Conservation (phyloP, 1,140 invertebrate genomes). For the Megalonaias nervosa region DNA sequence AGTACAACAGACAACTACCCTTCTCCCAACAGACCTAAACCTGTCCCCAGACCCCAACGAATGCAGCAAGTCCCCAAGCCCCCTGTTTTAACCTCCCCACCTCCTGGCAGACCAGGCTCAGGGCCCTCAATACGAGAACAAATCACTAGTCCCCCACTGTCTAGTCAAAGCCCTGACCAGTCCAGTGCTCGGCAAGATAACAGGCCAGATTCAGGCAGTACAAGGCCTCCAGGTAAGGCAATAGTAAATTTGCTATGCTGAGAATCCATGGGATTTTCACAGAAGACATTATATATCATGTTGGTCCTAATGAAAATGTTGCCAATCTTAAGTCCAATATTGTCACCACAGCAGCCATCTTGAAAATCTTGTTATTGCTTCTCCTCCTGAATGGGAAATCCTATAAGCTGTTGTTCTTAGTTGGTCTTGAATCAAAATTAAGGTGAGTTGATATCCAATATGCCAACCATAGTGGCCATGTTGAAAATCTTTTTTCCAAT, state of each 20-base stretch:
- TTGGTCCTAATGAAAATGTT: too few relatives aligned
- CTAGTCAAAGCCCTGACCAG: slow-evolving; percentile 3
- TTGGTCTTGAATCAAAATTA: too few relatives aligned
- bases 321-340: too few relatives aligned
- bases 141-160: slow-evolving; percentile 15
- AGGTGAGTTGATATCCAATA: too few relatives aligned
- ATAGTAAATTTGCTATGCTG: background rate
- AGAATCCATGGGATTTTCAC: too few relatives aligned
- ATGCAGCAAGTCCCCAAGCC: slow-evolving; percentile 35
- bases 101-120: slow-evolving; percentile 43
- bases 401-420: too few relatives aligned
- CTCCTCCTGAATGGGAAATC: too few relatives aligned
- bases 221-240: slow-evolving; percentile 50
- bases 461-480: too few relatives aligned
- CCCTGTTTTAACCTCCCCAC: slow-evolving; percentile 17
- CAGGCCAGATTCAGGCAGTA: slow-evolving; percentile 41
- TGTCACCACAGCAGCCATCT: too few relatives aligned
- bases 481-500: too few relatives aligned
- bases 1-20: background rate
- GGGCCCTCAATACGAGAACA: slow-evolving; percentile 32
- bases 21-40: slow-evolving; percentile 30
- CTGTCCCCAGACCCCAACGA: slow-evolving; percentile 41
- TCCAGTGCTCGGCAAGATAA: slow-evolving; percentile 6
- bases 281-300: too few relatives aligned
- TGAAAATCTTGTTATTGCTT: too few relatives aligned